These are phyloP conservation scores for Neosalanx taihuensis DNA, from an alignment of 2,797 vertebrate species.

Conservation along the genomic window DNA sequence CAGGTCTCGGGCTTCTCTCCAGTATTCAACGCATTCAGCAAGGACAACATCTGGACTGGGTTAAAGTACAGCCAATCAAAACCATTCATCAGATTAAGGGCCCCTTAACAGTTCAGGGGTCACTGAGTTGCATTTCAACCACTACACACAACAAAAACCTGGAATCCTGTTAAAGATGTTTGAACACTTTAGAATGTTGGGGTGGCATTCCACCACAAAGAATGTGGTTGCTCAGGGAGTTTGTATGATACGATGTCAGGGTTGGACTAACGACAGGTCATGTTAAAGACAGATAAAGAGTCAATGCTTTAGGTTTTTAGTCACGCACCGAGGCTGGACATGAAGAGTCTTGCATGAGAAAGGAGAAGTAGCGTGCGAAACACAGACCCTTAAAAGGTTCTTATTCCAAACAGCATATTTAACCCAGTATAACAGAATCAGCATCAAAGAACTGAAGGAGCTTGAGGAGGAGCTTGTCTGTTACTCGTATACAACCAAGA, in stretches of 20 bases:
- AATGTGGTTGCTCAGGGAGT: not conserved
- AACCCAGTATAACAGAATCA: not conserved
- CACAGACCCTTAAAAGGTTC: not conserved
- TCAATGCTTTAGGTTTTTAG: constrained; percentile 8
- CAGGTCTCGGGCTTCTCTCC: too few relatives aligned
- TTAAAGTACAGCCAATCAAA: too few relatives aligned
- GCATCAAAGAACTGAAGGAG: too few relatives aligned
- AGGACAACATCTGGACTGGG: not conserved
- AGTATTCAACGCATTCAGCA: constrained; percentile 11
- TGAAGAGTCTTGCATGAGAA: constrained; percentile 41
- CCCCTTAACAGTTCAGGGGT: not conserved
- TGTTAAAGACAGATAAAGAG: constrained; percentile 32
- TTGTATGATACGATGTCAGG: constrained; percentile 2
- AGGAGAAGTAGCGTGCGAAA: constrained; percentile 29
- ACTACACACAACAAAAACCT: not conserved
- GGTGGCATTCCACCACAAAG: constrained; percentile 15
- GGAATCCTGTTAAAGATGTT: not conserved
- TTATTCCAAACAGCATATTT: constrained; percentile 12
- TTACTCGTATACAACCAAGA: too few relatives aligned
- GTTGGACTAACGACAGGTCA: constrained; percentile 17
- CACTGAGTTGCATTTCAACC: not conserved
- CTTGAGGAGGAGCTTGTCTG: too few relatives aligned
- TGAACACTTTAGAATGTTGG: constrained; percentile 8
- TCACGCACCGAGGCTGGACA: constrained; percentile 11
- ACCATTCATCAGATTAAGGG: not conserved